phyloP scores from a whole-genome alignment of 2,888 invertebrate species.

The Schizotus pectinicornis region DNA sequence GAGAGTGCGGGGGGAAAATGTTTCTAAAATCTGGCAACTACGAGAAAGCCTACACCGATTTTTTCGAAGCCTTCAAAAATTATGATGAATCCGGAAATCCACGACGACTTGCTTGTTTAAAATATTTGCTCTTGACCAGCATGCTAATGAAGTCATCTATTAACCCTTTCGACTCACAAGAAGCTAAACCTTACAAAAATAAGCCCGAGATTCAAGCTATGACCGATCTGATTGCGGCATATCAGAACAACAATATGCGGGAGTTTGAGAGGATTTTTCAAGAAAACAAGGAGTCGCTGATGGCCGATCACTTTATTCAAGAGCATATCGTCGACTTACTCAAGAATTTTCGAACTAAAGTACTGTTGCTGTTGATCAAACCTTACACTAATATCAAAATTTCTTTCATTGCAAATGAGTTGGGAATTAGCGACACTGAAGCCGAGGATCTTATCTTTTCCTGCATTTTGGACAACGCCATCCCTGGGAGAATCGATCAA shows the following conservation, averaged over 20 bases:
- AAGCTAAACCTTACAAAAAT: conserved; percentile 99
- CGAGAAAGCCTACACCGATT: conserved; percentile 98
- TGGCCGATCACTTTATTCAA: conserved; percentile 97
- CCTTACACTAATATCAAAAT: conserved; percentile 97
- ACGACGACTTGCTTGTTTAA: conserved; percentile 92
- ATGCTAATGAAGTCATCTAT: conserved; percentile 99
- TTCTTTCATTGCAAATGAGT: conserved; percentile 91
- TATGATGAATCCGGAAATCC: conserved; percentile 99
- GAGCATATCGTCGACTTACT: conserved; percentile 96
- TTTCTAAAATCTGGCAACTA: conserved; percentile 97
- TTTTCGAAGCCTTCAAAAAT: conserved; percentile 99
- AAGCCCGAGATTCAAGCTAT: conserved; percentile 98
- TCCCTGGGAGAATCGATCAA: conserved; percentile 87
- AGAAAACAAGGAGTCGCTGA: conserved; percentile 76
- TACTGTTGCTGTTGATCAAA: conserved; percentile 91
- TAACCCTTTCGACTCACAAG: conserved; percentile 99
- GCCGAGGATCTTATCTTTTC: conserved; percentile 95
- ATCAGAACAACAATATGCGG: conserved; percentile 96
- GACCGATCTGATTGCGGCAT: conserved; percentile 95
- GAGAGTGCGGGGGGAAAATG: conserved; percentile 99
- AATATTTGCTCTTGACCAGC: conserved; percentile 94
- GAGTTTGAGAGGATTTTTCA: conserved; percentile 95
- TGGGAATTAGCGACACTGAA: conserved; percentile 89
- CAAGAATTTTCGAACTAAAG: conserved; percentile 94
- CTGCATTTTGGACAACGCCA: conserved; percentile 92